Conservation (phyloP, 1,140 invertebrate species). For the Venturia canescens region DNA sequence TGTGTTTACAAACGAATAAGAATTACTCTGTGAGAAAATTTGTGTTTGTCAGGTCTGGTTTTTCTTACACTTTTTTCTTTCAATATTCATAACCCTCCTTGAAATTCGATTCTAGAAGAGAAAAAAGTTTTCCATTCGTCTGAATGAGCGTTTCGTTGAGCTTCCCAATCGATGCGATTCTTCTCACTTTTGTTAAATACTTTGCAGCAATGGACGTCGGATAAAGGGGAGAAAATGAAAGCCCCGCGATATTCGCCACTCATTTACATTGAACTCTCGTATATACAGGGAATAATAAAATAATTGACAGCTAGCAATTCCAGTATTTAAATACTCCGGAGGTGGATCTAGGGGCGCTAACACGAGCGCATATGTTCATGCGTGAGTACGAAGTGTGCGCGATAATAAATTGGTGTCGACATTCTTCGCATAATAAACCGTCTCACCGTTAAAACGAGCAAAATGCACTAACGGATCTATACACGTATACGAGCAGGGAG, state of each 20-base stretch:
- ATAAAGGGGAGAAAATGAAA: neutral
- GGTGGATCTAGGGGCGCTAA: neutral
- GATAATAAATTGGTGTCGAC: conserved; percentile 36
- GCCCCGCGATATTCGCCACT: neutral
- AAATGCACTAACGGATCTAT: conserved; percentile 16
- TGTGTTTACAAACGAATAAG: too few species aligned
- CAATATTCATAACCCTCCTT: too few species aligned
- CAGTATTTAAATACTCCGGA: conserved; percentile 28
- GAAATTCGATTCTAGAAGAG: too few species aligned
- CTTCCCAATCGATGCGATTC: too few species aligned
- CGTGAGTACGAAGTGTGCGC: neutral
- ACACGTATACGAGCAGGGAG: neutral
- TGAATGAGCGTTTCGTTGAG: too few species aligned
- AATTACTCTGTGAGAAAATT: too few species aligned
- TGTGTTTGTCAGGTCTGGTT: too few species aligned
- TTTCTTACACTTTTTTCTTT: too few species aligned
- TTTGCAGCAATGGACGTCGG: neutral
- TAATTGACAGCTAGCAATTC: conserved; percentile 38
- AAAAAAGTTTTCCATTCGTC: too few species aligned
- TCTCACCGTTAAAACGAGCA: conserved; percentile 31
- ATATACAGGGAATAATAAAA: conserved; percentile 9
- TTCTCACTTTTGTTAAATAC: too few species aligned
- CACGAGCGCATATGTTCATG: neutral
- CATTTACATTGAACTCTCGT: neutral
- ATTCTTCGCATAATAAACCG: conserved; percentile 39